Percentiles rank a stretch among this genome's conserved stretches.
Evolutionary conservation across 2,113 vertebrate species (phyloP).

Genomic region (Cyanoliseus patagonus): DNA sequence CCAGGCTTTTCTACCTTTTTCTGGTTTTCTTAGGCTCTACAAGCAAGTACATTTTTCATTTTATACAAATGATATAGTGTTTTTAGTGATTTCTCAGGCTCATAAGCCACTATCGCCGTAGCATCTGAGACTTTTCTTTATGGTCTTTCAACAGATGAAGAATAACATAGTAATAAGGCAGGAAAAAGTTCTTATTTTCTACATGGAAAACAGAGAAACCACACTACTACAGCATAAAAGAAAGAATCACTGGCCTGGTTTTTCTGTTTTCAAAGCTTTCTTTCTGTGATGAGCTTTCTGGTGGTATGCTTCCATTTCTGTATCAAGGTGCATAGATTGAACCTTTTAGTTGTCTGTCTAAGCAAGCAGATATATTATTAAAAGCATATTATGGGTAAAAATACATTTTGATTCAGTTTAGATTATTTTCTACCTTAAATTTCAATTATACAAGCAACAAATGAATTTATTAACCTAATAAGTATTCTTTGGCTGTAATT

Average conservation of each 20-base stretch:
- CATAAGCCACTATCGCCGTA: background rate
- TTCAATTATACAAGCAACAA: background rate
- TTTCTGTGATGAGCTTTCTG: background rate
- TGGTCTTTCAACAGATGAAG: background rate
- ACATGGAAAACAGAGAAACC: background rate
- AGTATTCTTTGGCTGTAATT: background rate
- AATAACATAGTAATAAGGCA: background rate
- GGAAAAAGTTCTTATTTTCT: background rate
- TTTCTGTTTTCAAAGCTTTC: background rate
- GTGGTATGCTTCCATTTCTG: background rate
- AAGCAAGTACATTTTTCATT: background rate
- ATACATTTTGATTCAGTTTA: background rate
- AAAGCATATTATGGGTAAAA: background rate
- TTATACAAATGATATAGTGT: background rate
- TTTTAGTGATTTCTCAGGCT: background rate
- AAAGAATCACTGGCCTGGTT: background rate
- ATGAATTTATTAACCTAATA: conserved; percentile 10
- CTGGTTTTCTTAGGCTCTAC: background rate
- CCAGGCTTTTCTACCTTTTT: background rate
- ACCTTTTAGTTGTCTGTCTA: background rate
- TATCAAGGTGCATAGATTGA: background rate
- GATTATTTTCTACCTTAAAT: conserved; percentile 19
- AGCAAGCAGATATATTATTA: background rate
- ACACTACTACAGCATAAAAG: background rate
- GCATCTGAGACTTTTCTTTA: background rate